phyloP scores from a whole-genome alignment of 1,140 invertebrate genomes.

The Drosophila kikkawai region DNA sequence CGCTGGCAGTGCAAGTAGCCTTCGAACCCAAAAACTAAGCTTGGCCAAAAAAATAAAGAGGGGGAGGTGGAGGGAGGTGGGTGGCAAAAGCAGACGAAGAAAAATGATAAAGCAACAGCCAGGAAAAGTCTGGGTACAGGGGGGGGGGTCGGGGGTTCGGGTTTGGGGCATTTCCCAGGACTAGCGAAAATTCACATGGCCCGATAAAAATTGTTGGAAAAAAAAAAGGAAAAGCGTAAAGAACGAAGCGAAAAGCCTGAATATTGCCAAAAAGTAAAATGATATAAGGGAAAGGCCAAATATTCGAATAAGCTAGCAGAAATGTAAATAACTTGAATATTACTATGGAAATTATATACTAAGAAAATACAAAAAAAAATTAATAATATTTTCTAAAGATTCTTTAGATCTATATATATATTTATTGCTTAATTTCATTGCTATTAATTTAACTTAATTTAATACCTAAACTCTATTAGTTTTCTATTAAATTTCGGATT shows the following conservation, averaged over 20 bases:
- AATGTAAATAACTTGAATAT: background rate
- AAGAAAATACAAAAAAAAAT: background rate
- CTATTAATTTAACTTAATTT: no score
- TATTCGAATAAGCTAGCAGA: background rate
- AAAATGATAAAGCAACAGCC: slow-evolving; percentile 59
- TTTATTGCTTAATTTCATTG: no score
- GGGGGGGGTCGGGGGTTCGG: background rate
- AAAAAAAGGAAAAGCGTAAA: background rate
- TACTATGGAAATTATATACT: background rate
- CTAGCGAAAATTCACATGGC: slow-evolving; percentile 36
- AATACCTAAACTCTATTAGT: background rate
- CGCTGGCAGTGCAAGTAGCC: slow-evolving; percentile 49
- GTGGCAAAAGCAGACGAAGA: slow-evolving; percentile 44
- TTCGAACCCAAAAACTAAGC: slow-evolving; percentile 52
- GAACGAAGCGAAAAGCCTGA: slow-evolving; percentile 5
- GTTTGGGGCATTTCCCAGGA: slow-evolving; percentile 13
- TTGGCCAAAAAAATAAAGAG: slow-evolving; percentile 38
- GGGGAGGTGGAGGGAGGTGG: background rate
- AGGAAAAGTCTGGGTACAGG: background rate
- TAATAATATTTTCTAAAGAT: no score
- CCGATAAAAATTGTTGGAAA: slow-evolving; percentile 39
- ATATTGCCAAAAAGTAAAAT: slow-evolving; percentile 39
- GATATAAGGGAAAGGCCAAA: slow-evolving; percentile 12
- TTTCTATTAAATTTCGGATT: background rate
- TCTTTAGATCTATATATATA: no score